Evolutionary conservation across 2,113 vertebrate genomes (phyloP).

Genomic region (Eretmochelys imbricata): DNA sequence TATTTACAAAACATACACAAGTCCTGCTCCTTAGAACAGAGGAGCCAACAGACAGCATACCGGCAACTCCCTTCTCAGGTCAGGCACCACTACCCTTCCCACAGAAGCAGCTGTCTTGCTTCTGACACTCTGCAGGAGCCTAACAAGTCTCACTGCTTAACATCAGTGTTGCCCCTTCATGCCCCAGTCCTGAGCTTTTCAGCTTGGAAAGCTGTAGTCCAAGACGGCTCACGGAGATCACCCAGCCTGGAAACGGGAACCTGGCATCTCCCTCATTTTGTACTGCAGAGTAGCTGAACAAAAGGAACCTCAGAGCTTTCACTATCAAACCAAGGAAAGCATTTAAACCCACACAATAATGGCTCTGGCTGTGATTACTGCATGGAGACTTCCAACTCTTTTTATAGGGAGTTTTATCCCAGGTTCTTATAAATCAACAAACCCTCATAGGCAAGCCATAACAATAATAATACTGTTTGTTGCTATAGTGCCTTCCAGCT

Average conservation of each 20-base stretch:
- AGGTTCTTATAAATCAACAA: too few species aligned
- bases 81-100: neutral
- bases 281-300: neutral
- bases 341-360: neutral
- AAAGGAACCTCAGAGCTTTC: neutral
- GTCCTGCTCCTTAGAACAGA: neutral
- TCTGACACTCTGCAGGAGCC: neutral
- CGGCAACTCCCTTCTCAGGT: neutral
- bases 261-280: neutral
- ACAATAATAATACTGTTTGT: too few species aligned
- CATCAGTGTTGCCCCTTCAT: neutral
- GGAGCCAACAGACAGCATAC: neutral
- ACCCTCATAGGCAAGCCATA: too few species aligned
- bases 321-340: neutral
- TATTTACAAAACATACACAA: neutral
- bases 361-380: neutral
- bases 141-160: neutral
- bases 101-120: neutral
- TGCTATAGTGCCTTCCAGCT: too few species aligned
- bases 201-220: neutral
- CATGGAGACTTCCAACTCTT: neutral
- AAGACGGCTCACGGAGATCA: neutral
- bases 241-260: neutral
- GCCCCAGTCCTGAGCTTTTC: neutral
- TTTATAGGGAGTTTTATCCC: neutral